phyloP scores from a whole-genome alignment of 2,113 vertebrate species.

The Sceloporus tristichus region DNA sequence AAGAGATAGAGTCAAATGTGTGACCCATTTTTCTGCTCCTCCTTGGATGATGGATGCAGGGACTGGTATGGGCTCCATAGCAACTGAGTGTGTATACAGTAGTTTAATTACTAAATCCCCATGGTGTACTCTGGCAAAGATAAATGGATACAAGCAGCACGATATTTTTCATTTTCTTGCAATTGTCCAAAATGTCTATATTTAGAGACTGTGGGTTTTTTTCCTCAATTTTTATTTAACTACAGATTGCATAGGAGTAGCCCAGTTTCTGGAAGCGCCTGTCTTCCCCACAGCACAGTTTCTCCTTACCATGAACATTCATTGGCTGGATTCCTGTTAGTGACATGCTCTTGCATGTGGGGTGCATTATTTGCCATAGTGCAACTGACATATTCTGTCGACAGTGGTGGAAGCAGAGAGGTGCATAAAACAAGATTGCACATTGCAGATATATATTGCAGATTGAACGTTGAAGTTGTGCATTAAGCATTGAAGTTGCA shows the following conservation, averaged over 20 bases:
- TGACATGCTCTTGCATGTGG: too few relatives aligned
- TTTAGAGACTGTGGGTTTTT: slow-evolving; percentile 55
- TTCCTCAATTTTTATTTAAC: slow-evolving; percentile 33
- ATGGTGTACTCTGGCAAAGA: slow-evolving; percentile 44
- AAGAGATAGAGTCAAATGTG: not conserved
- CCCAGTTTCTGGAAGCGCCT: not conserved
- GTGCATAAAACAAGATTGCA: too few relatives aligned
- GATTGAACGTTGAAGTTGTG: too few relatives aligned
- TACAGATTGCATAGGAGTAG: not conserved
- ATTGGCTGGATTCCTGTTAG: too few relatives aligned
- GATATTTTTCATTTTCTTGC: slow-evolving; percentile 28
- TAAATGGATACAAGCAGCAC: slow-evolving; percentile 39
- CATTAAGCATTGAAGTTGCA: too few relatives aligned
- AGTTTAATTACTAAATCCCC: slow-evolving; percentile 61
- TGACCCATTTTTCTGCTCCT: slow-evolving; percentile 73
- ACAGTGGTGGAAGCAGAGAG: too few relatives aligned
- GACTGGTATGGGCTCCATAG: slow-evolving; percentile 63
- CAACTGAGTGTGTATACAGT: slow-evolving; percentile 67
- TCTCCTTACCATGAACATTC: too few relatives aligned
- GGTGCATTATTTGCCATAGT: too few relatives aligned
- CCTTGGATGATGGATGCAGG: slow-evolving; percentile 55
- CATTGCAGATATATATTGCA: too few relatives aligned
- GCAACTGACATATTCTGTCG: too few relatives aligned
- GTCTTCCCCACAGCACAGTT: fast-evolving
- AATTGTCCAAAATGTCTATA: slow-evolving; percentile 43